Conservation (phyloP, 1,140 invertebrate genomes). For the Anthonomus grandis region DNA sequence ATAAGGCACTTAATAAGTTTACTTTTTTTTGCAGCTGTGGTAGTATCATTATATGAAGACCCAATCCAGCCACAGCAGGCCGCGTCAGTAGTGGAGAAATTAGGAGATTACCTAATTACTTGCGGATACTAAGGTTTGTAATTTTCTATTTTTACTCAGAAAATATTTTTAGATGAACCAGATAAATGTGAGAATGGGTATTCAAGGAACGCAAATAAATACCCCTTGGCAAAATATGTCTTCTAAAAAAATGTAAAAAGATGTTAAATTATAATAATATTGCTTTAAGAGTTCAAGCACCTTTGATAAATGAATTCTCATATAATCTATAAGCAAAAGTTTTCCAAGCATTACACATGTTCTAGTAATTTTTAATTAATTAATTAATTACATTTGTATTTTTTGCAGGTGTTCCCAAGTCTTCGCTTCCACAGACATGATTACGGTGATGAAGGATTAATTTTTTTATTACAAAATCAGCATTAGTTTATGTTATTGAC, state of each 20-base stretch:
- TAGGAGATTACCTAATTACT: slow-evolving; percentile 91
- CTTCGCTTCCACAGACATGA: slow-evolving; percentile 41
- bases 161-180: too few species aligned
- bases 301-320: neutral
- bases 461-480: slow-evolving; percentile 46
- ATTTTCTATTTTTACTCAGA: neutral
- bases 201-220: too few species aligned
- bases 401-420: slow-evolving; percentile 43
- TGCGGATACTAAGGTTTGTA: slow-evolving; percentile 80
- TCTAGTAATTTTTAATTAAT: too few species aligned
- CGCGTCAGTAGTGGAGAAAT: slow-evolving; percentile 90
- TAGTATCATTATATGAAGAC: slow-evolving; percentile 90
- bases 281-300: neutral
- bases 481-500: slow-evolving; percentile 33
- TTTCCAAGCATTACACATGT: too few species aligned
- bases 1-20: too few species aligned
- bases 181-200: too few species aligned
- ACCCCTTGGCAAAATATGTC: too few species aligned
- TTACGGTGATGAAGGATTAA: slow-evolving; percentile 42
- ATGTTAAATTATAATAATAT: neutral
- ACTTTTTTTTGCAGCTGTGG: slow-evolving; percentile 66
- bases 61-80: slow-evolving; percentile 92
- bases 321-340: neutral
- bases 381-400: slow-evolving; percentile 12
- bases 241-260: neutral